Conservation (phyloP, 2,888 invertebrate genomes). For the Timema cristinae region DNA sequence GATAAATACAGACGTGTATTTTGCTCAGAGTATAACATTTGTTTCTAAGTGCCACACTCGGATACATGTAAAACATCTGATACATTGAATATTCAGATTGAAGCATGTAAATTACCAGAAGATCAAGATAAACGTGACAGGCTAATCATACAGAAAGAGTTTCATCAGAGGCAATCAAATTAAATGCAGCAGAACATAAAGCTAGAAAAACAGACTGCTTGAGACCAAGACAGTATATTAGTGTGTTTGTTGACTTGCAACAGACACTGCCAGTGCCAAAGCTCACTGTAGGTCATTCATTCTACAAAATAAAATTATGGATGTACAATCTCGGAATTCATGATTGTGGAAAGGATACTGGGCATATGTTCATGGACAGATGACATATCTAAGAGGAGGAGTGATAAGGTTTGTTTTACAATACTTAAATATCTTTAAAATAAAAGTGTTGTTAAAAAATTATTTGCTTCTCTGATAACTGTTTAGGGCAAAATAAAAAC, state of each 20-base stretch:
- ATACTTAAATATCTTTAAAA: constrained; percentile 5
- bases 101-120: background rate
- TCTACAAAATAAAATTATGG: constrained; percentile 1
- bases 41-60: background rate
- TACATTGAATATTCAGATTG: background rate
- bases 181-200: background rate
- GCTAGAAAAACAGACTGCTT: background rate
- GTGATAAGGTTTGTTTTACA: background rate
- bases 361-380: constrained; percentile 8
- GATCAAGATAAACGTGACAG: background rate
- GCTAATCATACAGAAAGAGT: background rate
- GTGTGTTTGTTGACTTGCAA: background rate
- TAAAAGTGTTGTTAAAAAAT: background rate
- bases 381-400: background rate
- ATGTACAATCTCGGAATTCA: constrained; percentile 2
- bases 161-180: background rate
- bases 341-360: background rate
- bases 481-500: background rate
- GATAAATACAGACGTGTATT: background rate
- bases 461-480: constrained; percentile 2
- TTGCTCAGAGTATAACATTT: background rate
- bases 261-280: constrained; percentile 1
- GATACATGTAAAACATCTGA: background rate
- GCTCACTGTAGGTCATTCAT: background rate
- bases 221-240: background rate